Evolutionary conservation across 2,113 vertebrate species (phyloP).

Genomic region (Callospermophilus lateralis): DNA sequence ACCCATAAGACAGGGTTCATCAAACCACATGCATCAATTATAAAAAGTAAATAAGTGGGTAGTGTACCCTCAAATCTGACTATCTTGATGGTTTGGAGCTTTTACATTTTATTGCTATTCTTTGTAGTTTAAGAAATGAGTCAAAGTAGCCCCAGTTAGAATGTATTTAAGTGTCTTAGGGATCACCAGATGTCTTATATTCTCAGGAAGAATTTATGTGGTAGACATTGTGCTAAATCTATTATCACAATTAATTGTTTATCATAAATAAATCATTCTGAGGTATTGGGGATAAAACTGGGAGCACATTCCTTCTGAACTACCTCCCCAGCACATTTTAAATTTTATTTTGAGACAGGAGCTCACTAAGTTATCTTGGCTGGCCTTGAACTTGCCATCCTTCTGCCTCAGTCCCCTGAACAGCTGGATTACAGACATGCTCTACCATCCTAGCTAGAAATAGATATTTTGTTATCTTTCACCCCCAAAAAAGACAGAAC

Average conservation of each 20-base stretch:
- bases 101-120: neutral
- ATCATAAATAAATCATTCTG: neutral
- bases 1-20: neutral
- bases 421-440: no score
- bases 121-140: constrained; percentile 44
- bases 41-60: neutral
- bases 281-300: no score
- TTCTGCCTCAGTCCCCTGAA: no score
- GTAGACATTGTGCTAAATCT: neutral
- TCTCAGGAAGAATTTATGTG: constrained; percentile 20
- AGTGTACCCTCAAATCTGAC: neutral
- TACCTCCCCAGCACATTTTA: no score
- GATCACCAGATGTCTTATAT: constrained; percentile 40
- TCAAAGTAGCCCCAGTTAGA: neutral
- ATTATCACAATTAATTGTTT: neutral
- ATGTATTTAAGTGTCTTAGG: neutral
- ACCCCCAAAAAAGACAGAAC: neutral
- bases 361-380: no score
- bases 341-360: no score
- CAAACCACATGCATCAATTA: neutral
- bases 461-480: neutral
- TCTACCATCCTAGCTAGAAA: no score
- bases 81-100: neutral
- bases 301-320: no score
- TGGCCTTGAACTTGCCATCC: no score